phyloP scores from a whole-genome alignment of 2,888 invertebrate genomes.

The Oligia strigilis region DNA sequence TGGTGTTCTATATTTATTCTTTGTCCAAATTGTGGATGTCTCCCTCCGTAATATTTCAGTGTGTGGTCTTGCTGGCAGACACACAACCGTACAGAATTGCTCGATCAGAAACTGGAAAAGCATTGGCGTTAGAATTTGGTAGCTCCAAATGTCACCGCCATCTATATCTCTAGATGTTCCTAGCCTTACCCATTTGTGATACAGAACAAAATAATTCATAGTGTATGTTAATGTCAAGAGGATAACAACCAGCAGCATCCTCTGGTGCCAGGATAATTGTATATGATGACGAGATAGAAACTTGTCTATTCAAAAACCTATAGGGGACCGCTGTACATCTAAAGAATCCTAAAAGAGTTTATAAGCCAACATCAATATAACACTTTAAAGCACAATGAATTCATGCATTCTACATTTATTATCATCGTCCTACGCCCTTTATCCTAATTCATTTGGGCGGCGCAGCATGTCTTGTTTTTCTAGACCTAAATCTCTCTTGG shows the following conservation, averaged over 20 bases:
- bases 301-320: background rate
- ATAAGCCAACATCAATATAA: background rate
- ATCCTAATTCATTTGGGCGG: background rate
- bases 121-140: background rate
- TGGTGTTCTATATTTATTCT: slow-evolving; percentile 8
- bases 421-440: background rate
- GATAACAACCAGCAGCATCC: background rate
- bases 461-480: background rate
- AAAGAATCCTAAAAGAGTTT: background rate
- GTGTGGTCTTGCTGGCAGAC: background rate
- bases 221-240: background rate
- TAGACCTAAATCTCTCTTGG: background rate
- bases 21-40: background rate
- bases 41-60: background rate
- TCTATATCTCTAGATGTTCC: background rate
- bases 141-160: background rate
- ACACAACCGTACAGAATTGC: background rate
- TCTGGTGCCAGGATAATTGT: background rate
- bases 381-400: no score
- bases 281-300: background rate
- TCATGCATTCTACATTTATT: background rate
- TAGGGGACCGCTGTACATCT: background rate
- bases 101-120: background rate
- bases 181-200: background rate
- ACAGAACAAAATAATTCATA: background rate